These are phyloP conservation scores for Lepisosteus oculatus DNA, from an alignment of 2,113 vertebrate species.

Conservation along the genomic window DNA sequence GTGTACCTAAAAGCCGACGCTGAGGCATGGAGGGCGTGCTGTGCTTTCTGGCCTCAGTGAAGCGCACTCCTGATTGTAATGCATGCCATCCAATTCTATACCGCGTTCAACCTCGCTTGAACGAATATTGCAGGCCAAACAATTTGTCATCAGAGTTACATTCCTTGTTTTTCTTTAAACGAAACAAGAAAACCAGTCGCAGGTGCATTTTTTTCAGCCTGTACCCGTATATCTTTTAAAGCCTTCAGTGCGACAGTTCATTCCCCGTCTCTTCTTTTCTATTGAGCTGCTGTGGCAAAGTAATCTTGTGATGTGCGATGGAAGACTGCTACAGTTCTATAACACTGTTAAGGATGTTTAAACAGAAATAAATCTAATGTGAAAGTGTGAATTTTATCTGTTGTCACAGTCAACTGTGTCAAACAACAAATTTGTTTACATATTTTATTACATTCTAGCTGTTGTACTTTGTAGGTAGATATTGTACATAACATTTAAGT, in stretches of 20 bases:
- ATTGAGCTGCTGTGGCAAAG: conserved; percentile 52
- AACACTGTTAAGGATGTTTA: conserved; percentile 82
- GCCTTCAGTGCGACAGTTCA: conserved; percentile 61
- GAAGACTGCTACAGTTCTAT: conserved; percentile 74
- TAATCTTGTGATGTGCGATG: conserved; percentile 74
- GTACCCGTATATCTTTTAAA: conserved; percentile 55
- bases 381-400: conserved; percentile 85
- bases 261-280: conserved; percentile 66
- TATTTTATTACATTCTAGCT: conserved; percentile 88
- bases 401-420: conserved; percentile 94
- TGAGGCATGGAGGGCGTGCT: conserved; percentile 47
- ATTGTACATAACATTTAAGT: conserved; percentile 78
- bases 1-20: conserved; percentile 38
- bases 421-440: conserved; percentile 91
- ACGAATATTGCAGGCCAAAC: conserved; percentile 37
- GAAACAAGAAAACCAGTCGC: conserved; percentile 29
- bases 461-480: conserved; percentile 81
- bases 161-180: conserved; percentile 24
- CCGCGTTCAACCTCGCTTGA: conserved; percentile 35
- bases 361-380: conserved; percentile 84
- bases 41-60: conserved; percentile 35
- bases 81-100: conserved; percentile 44
- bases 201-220: conserved; percentile 43
- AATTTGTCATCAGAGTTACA: conserved; percentile 40
- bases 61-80: conserved; percentile 36